These are phyloP conservation scores for Aix galericulata DNA, from an alignment of 2,113 vertebrate genomes.

Conservation along the genomic window DNA sequence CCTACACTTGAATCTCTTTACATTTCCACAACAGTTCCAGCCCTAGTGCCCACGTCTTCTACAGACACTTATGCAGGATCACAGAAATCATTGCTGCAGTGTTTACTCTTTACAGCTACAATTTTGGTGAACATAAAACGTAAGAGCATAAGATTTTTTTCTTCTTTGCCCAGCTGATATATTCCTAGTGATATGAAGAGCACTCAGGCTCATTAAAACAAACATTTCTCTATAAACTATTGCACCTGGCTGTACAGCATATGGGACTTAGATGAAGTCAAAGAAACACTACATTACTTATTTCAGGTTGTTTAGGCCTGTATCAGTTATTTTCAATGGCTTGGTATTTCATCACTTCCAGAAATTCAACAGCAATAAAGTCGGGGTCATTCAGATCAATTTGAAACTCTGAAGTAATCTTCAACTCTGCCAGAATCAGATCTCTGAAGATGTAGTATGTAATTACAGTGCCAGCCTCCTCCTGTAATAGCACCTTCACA, in stretches of 20 bases:
- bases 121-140: neutral
- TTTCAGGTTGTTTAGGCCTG: slow-evolving; percentile 53
- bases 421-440: slow-evolving; percentile 40
- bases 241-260: neutral
- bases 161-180: neutral
- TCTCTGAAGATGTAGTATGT: slow-evolving; percentile 48
- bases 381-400: slow-evolving; percentile 70
- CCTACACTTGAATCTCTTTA: neutral
- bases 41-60: neutral
- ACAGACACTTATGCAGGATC: neutral
- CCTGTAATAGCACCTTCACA: neutral
- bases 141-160: neutral
- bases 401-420: slow-evolving; percentile 60
- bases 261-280: neutral
- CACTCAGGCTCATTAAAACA: slow-evolving; percentile 21
- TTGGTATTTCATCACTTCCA: slow-evolving; percentile 62
- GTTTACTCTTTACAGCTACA: neutral
- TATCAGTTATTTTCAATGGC: slow-evolving; percentile 42
- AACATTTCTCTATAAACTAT: slow-evolving; percentile 22
- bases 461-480: slow-evolving; percentile 55
- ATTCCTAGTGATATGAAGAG: neutral
- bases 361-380: slow-evolving; percentile 66
- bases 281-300: slow-evolving; percentile 25
- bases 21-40: neutral
- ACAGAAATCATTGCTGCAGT: neutral